Conservation (phyloP, 2,888 invertebrate species). For the Napeogenes sylphis region DNA sequence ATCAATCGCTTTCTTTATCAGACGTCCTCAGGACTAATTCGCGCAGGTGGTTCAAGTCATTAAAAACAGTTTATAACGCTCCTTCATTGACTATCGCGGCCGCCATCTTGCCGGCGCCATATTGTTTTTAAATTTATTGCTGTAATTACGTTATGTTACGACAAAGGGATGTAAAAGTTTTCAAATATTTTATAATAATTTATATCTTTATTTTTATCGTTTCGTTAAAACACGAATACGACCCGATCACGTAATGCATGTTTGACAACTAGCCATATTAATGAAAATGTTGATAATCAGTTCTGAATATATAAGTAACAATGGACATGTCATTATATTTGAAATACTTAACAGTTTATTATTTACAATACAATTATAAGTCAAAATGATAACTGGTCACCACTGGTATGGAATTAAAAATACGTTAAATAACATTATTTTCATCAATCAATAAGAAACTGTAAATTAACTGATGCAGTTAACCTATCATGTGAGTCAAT, state of each 20-base stretch:
- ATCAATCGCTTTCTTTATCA: constrained; percentile 34
- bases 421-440: no score
- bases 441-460: no score
- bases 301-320: no score
- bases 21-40: constrained; percentile 36
- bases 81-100: constrained; percentile 51
- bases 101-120: constrained; percentile 56
- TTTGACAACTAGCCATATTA: constrained; percentile 18
- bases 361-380: no score
- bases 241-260: constrained; percentile 24
- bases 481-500: no score
- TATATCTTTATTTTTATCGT: constrained; percentile 31
- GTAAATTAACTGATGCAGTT: no score
- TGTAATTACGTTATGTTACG: constrained; percentile 59
- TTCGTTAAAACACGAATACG: constrained; percentile 23
- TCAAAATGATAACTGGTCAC: no score
- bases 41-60: constrained; percentile 49
- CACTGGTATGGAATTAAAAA: no score
- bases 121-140: constrained; percentile 68
- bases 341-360: no score
- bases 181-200: constrained; percentile 30
- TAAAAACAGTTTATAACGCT: constrained; percentile 58
- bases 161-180: constrained; percentile 39
- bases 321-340: no score
- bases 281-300: background rate